Conservation (phyloP, 2,888 invertebrate genomes). For the Eristalis arbustorum region DNA sequence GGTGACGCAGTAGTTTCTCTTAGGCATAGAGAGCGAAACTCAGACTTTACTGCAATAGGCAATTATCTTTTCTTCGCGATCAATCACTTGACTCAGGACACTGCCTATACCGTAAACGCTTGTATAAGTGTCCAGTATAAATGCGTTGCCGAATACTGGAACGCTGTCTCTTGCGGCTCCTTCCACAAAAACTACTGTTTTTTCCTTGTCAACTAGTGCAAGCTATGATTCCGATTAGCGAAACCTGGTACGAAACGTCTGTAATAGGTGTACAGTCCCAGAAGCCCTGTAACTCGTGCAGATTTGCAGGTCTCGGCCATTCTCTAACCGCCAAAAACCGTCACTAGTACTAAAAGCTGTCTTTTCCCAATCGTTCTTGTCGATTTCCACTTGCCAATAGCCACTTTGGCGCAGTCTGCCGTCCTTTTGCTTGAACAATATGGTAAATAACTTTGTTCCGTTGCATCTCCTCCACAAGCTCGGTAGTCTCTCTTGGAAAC, state of each 20-base stretch:
- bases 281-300: not conserved
- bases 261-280: constrained; percentile 20
- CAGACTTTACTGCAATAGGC: constrained; percentile 39
- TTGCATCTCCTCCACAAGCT: no score
- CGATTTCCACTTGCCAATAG: no score
- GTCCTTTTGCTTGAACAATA: constrained; percentile 37
- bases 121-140: constrained; percentile 37
- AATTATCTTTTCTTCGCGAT: constrained; percentile 40
- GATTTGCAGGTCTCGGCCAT: not conserved
- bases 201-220: constrained; percentile 21
- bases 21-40: constrained; percentile 24
- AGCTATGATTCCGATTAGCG: constrained; percentile 6
- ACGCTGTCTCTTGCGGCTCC: constrained; percentile 4
- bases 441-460: constrained; percentile 44
- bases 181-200: constrained; percentile 14
- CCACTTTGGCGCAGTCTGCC: no score
- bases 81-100: constrained; percentile 28
- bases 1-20: not conserved
- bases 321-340: constrained; percentile 53
- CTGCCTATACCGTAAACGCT: constrained; percentile 33
- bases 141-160: constrained; percentile 17
- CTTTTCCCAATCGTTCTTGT: constrained; percentile 25
- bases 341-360: constrained; percentile 71
- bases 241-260: constrained; percentile 9
- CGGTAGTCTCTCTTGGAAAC: no score